phyloP scores from a whole-genome alignment of 2,113 vertebrate species.

The western clawed frog (Xenopus tropicalis) region UCB_Xtro_10.0 CM004443.2:183335501-183336000 shows the following conservation, averaged over 20 bases:
- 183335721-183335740: conserved; percentile 98
- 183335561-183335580: no score
- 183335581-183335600: no score
- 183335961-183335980: conserved; percentile 3
- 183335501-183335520: no score
- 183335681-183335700: conserved; percentile 98
- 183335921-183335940: conserved; percentile 65
- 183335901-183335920: conserved; percentile 64
- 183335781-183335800: conserved; percentile 96
- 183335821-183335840: conserved; percentile 64
- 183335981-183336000: background rate
- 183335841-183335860: conserved; percentile 85
- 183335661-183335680: conserved; percentile 95
- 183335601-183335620: no score
- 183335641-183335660: conserved; percentile 83
- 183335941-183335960: conserved; percentile 26
- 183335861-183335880: conserved; percentile 78
- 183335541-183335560: no score
- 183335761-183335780: conserved; percentile 93
- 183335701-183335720: conserved; percentile 98
- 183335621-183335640: no score
- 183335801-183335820: conserved; percentile 73
- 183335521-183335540: no score
- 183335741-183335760: conserved; percentile 98
- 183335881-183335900: conserved; percentile 77